Base-by-base conservation (phyloP, 2,888 invertebrate genomes). In the Drosophila demipolita region DNA sequence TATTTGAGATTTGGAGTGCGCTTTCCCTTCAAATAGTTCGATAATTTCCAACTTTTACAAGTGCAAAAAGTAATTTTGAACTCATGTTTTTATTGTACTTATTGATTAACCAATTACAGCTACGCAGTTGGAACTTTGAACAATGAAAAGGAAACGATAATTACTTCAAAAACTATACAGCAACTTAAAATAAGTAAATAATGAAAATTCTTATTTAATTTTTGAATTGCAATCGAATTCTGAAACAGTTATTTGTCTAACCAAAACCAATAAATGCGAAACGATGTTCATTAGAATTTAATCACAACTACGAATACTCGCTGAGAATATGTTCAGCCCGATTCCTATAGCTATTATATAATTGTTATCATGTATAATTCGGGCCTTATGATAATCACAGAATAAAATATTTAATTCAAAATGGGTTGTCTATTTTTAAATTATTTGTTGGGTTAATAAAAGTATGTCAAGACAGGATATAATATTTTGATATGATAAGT, bases 281-380 rank as follows among this genome's bases (percentile, higher is more conserved):
- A 73, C 71, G 38, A 73, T 80, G 83, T 82, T 83, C 87, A 81
- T 68, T 86, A 83, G 61, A 71, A 53, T 58, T 69, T 60, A 67
- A 33, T 58, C 49, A 63, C 15, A 48, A 42, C 35, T 70, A 62
- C 66, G 55, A 77, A 70, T 69, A 75, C 83, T 80, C 73, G 75
- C 78, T 57, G 49, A 63, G 59, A 49, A 67, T 59, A 66, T 73
- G 62, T 67, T 52, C 42, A 50, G 53, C 36, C 54, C 55, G 50
- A 57, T 68, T 71, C 33, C 61, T 71, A 52, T 23, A 52, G 35
- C n/a, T 50, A 45, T 32, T 52, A 35, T 55, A 17, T 6, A 40
- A 9, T 29, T 3, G 36, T 42, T 38, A 17, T 61, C 15, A 61
- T 40, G 15, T 63, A 50, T 32, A 35, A 15, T 45, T 40, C 26